Base-by-base conservation (phyloP, 2,888 invertebrate genomes). In the Barypeithes pellucidus region DNA sequence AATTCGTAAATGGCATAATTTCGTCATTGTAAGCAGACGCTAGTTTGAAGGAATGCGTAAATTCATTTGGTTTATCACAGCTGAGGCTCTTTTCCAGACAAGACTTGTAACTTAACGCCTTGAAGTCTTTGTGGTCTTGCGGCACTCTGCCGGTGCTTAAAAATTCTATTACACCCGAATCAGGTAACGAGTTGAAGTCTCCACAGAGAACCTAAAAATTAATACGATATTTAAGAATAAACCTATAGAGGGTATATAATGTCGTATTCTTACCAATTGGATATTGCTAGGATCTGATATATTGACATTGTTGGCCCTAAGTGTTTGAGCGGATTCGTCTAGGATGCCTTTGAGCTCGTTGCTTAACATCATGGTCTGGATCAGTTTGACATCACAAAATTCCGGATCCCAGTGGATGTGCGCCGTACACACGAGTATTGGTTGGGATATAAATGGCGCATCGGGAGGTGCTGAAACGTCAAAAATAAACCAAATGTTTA, bases 371-470 rank as follows among this genome's bases (percentile, higher is more conserved):
- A 99, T 98, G 39, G 98, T 97, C 88, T 99, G 99, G 78, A 99
- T 98, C 57, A 99, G 90, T 87, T 99, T 99, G 59, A 99, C 99
- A 88, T 99, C 99, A 86, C 98, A 98, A 88, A 94, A 99, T 88
- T 99, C 98, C 0, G 99, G 99, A 89, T 99, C 99, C 99, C 99
- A 99, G 87, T 99, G 99, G 81, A 99, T 97, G 88, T 99, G 99
- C 39, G 99, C 98, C 33, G 98, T 99, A 87, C 98, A 98, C 63
- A 99, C 97, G 74, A 99, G 88, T 75, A 99, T 89, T 18, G 96
- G 95, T 84, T 96, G 95, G n/a, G 45, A 29, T 79, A 92, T 89
- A 87, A 91, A 92, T 76, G 90, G 91, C 78, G 92, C 90, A 84
- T 96, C 95, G 9, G 91, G 88, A 63, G 94, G 93, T 82, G 83